Percentiles rank a stretch among this genome's conserved stretches.
These are phyloP conservation scores for Chloroceryle inda DNA, from an alignment of 2,797 vertebrate species.

Conservation along the genomic window DNA sequence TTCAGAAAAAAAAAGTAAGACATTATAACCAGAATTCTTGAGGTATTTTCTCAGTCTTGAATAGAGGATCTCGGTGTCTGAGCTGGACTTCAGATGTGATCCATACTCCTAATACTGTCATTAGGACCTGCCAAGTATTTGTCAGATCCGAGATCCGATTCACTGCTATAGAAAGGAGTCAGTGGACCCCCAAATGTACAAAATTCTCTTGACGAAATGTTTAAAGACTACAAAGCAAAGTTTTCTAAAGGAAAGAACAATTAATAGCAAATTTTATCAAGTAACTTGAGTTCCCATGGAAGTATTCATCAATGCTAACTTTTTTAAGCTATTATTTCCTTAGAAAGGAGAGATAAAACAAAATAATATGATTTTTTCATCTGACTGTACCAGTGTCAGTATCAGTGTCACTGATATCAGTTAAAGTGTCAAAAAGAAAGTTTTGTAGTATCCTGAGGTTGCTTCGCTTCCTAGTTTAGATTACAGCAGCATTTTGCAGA, in stretches of 20 bases:
- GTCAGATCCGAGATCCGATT: not conserved
- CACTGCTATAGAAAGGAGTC: not conserved
- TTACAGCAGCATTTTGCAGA: not conserved
- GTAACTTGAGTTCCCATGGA: not conserved
- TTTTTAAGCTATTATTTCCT: not conserved
- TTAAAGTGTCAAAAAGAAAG: not conserved
- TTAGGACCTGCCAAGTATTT: not conserved
- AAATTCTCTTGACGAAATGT: not conserved
- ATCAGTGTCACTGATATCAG: not conserved
- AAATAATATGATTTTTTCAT: not conserved
- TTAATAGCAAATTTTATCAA: not conserved
- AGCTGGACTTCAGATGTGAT: not conserved
- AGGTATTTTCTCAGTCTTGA: constrained; percentile 52
- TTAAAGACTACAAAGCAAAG: not conserved
- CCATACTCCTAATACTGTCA: not conserved
- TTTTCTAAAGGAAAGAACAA: not conserved
- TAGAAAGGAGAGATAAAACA: not conserved
- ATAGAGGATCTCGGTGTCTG: constrained; percentile 34
- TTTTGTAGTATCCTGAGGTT: not conserved
- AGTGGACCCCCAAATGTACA: not conserved
- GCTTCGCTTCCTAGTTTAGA: not conserved
- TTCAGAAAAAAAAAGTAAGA: constrained; percentile 67
- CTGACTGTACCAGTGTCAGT: not conserved
- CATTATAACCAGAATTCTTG: constrained; percentile 67
- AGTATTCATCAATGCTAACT: not conserved